Evolutionary conservation across 2,113 vertebrate species (phyloP), one percentile per base, ranked within the genome.

Genomic region (Amphiprion percula): DNA sequence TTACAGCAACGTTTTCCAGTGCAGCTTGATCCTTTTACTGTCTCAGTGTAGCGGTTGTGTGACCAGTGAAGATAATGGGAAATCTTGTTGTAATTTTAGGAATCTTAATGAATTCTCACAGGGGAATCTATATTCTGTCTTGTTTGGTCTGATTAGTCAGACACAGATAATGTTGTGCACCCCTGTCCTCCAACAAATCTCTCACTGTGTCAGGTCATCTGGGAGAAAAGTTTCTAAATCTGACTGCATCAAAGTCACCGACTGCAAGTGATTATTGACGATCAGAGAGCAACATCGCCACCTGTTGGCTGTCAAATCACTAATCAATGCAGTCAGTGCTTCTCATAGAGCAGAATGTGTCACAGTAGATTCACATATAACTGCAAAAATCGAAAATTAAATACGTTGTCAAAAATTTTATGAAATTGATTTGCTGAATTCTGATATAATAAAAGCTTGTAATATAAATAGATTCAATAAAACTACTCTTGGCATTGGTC

Each of bases 281-380:
- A 68, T 46, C 19, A 70, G 56, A 88, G 86, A 82, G 79, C 79
- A 83, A 90, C 74, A 86, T 28, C 16, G 67, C 89, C 88, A 68
- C 75, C 90, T 88, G 66, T 26, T 84, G 92, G 88, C 65, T 5
- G 1, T 41, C 15, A 41, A 44, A 44, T 9, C 28, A 23, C 21
- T 64, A 4, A 66, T 46, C n/a, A 19, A 61, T 46, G 19, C 0
- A 62, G 10, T 24, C 26, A 46, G 49, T 9, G 7, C 9, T 2
- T 53, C 47, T 56, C 33, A 4, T 33, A 33, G 7, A 33, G 21
- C 24, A 66, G 4, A 17, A 68, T 46, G 7, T 21, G 21, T 74
- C 24, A 16, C 15, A 30, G 21, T 21, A 39, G 8, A 41, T 39
- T 61, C 1, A 52, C 2, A 52, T 21, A 21, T 10, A 16, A 21